These are phyloP conservation scores for Fragum fragum DNA, from an alignment of 2,888 invertebrate species.

Conservation along the genomic window DNA sequence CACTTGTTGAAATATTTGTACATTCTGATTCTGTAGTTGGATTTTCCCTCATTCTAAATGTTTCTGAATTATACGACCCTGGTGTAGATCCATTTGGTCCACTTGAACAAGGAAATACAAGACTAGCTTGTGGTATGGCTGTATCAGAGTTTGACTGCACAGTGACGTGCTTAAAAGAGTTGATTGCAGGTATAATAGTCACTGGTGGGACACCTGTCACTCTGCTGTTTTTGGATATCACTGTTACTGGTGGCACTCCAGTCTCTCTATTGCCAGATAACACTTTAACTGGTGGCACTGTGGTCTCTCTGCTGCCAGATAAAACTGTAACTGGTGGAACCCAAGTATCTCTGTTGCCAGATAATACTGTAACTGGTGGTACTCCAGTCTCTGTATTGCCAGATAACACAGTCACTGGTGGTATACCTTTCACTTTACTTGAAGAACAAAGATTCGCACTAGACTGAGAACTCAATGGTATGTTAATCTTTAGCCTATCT, in stretches of 20 bases:
- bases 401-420: conserved; percentile 21
- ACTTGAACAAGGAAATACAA: not conserved
- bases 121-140: not conserved
- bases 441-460: not conserved
- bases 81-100: not conserved
- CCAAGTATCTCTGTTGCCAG: not conserved
- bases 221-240: conserved; percentile 1
- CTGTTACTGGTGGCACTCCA: conserved; percentile 5
- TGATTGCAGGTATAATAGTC: conserved; percentile 22
- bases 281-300: conserved; percentile 18
- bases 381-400: conserved; percentile 1
- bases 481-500: conserved; percentile 49
- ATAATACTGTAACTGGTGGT: conserved; percentile 27
- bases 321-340: conserved; percentile 5
- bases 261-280: not conserved
- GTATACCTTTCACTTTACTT: conserved; percentile 7
- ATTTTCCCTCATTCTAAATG: too few species aligned
- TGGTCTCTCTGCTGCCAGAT: not conserved
- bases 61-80: not conserved
- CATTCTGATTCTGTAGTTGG: not conserved
- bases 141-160: not conserved
- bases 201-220: not conserved
- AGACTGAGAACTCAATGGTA: conserved; percentile 33
- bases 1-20: not conserved
- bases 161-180: too few species aligned